Conservation (phyloP, 2,888 invertebrate genomes). For the Cosmorhoe ocellata region DNA sequence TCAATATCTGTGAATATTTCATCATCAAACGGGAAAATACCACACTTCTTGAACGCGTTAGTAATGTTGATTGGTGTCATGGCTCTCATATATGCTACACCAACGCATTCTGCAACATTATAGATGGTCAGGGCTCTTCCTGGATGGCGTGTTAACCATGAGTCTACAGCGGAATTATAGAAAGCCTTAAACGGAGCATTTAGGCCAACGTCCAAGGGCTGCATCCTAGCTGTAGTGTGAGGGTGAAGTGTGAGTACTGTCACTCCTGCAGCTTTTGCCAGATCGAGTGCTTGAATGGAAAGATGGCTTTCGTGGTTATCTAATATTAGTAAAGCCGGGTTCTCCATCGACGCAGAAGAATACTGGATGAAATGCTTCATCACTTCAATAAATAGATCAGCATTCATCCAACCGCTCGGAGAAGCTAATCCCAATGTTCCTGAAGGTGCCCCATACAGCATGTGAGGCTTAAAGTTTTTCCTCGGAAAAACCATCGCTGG, state of each 20-base stretch:
- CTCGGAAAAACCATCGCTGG: conserved; percentile 33
- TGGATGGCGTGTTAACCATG: conserved; percentile 11
- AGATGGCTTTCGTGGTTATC: conserved; percentile 54
- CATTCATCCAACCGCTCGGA: no score
- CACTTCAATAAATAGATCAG: not conserved
- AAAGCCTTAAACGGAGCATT: conserved; percentile 44
- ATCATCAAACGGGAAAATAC: conserved; percentile 45
- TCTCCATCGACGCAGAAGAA: conserved; percentile 33
- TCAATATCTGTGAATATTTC: conserved; percentile 43
- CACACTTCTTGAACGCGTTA: conserved; percentile 40
- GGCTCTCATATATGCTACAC: conserved; percentile 13
- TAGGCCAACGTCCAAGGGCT: conserved; percentile 53
- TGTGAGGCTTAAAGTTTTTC: conserved; percentile 23
- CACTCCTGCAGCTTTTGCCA: conserved; percentile 48
- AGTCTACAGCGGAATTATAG: conserved; percentile 20
- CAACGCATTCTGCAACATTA: conserved; percentile 17
- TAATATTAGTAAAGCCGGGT: conserved; percentile 42
- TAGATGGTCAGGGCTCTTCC: conserved; percentile 14
- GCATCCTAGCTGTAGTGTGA: conserved; percentile 53
- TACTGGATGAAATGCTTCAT: conserved; percentile 39
- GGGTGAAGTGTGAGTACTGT: conserved; percentile 54
- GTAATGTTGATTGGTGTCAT: no score
- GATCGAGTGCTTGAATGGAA: conserved; percentile 32
- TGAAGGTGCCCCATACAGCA: no score
- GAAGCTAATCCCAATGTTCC: no score